A percentile compares a stretch with the other conserved stretches of the same genome.
phyloP scores from a whole-genome alignment of 2,888 invertebrate genomes.

The Drosophila paramelanica region DNA sequence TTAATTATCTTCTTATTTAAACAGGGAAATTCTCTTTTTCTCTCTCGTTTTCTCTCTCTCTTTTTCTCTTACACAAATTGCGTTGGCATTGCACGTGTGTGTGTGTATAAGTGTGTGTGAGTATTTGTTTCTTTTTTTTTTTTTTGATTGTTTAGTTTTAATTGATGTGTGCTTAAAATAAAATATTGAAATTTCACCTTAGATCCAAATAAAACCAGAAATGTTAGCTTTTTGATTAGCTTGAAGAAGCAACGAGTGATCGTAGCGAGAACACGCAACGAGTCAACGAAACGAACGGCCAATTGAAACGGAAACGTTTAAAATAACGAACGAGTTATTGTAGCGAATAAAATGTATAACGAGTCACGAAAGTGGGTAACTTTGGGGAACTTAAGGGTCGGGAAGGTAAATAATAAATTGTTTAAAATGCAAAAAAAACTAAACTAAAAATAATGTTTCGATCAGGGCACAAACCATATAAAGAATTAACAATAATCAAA shows the following conservation, averaged over 20 bases:
- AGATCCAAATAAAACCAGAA: conserved; percentile 12
- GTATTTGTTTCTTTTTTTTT: neutral
- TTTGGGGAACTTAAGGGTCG: neutral
- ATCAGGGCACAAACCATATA: neutral
- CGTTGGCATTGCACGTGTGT: conserved; percentile 14
- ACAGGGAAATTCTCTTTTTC: neutral
- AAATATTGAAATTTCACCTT: conserved; percentile 19
- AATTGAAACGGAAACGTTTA: neutral
- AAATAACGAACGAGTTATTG: neutral
- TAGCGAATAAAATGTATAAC: conserved; percentile 10
- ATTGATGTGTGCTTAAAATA: conserved; percentile 13
- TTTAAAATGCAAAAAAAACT: neutral
- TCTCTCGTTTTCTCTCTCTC: conserved; percentile 14
- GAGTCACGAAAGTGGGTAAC: neutral
- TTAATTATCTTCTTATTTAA: neutral
- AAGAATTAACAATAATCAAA: neutral
- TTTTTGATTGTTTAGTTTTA: neutral
- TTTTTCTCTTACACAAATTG: conserved; percentile 6
- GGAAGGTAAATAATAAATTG: neutral
- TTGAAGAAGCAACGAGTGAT: conserved; percentile 13
- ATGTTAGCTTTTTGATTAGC: conserved; percentile 5
- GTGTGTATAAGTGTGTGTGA: conserved; percentile 8
- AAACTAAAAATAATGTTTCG: neutral
- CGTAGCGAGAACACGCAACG: neutral
- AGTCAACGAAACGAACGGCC: neutral